Conservation (phyloP, 2,888 invertebrate species). For the Argyra leucocephala region DNA sequence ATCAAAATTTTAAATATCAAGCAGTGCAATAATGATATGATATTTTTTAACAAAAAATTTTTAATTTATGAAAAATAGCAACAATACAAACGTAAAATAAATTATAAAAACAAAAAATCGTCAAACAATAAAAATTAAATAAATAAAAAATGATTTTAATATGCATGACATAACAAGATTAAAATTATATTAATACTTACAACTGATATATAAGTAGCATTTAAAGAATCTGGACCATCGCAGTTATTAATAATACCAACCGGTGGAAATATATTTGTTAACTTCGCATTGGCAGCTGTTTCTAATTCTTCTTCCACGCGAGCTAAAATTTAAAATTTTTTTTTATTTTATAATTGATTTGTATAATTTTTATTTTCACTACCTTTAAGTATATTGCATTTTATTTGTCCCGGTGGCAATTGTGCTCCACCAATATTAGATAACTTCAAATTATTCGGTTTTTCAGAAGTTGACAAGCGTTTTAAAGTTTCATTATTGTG, state of each 20-base stretch:
- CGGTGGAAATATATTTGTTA: slow-evolving; percentile 51
- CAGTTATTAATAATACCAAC: slow-evolving; percentile 40
- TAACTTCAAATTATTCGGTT: slow-evolving; percentile 63
- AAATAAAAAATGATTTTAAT: slow-evolving; percentile 16
- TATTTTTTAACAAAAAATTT: too few relatives aligned
- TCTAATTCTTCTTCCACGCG: slow-evolving; percentile 52
- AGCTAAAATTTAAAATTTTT: slow-evolving; percentile 41
- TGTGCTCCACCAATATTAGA: slow-evolving; percentile 54
- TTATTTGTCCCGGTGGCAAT: slow-evolving; percentile 81
- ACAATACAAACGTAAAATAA: too few relatives aligned
- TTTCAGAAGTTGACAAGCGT: slow-evolving; percentile 52
- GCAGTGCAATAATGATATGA: slow-evolving; percentile 22
- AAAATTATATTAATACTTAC: slow-evolving; percentile 46
- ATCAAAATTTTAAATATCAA: slow-evolving; percentile 24
- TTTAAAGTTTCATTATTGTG: slow-evolving; percentile 59
- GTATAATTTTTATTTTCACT: slow-evolving; percentile 31
- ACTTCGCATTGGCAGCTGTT: slow-evolving; percentile 42
- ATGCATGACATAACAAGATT: background rate
- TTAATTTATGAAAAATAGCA: too few relatives aligned
- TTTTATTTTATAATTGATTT: too few relatives aligned
- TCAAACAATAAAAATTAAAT: background rate
- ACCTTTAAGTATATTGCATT: slow-evolving; percentile 91
- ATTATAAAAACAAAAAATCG: background rate
- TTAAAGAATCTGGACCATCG: slow-evolving; percentile 44
- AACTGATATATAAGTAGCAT: slow-evolving; percentile 66